Conservation (phyloP, 2,113 vertebrate genomes). For the Eira barbara region DNA sequence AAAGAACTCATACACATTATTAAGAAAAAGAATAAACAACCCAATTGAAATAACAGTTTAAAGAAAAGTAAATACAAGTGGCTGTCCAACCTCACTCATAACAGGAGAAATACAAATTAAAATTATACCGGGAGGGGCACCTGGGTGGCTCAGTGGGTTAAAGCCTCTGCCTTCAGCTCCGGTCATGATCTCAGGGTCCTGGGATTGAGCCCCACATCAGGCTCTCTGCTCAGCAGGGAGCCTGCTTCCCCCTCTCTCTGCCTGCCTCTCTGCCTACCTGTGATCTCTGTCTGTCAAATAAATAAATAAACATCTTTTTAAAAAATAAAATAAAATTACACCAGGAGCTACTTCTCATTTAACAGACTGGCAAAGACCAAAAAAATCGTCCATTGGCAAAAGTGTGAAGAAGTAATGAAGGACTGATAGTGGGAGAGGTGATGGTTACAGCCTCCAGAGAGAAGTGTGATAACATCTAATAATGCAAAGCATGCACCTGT, state of each 20-base stretch:
- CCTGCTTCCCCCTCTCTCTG: too few relatives aligned
- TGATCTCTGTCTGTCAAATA: too few relatives aligned
- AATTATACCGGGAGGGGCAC: not conserved
- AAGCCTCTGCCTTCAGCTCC: too few relatives aligned
- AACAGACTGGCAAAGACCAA: not conserved
- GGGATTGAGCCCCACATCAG: too few relatives aligned
- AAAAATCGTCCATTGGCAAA: not conserved
- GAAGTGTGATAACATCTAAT: not conserved
- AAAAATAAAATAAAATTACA: not conserved
- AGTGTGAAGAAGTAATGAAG: not conserved
- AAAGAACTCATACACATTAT: not conserved
- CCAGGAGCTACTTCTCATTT: not conserved
- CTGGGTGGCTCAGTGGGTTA: too few relatives aligned
- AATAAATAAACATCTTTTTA: too few relatives aligned
- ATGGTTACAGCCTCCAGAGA: not conserved
- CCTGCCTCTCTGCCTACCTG: too few relatives aligned
- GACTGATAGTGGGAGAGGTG: not conserved
- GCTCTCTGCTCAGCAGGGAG: too few relatives aligned
- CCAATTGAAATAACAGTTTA: not conserved
- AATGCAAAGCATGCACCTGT: fast-evolving
- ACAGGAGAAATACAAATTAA: not conserved
- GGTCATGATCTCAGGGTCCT: too few relatives aligned
- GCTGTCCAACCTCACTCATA: not conserved
- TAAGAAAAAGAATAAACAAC: slow-evolving; percentile 4
- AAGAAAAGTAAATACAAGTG: not conserved